A percentile compares a stretch with the other conserved stretches of the same genome.
Conservation (phyloP, 2,113 vertebrate genomes). For the Pseudorectes ferrugineus region DNA sequence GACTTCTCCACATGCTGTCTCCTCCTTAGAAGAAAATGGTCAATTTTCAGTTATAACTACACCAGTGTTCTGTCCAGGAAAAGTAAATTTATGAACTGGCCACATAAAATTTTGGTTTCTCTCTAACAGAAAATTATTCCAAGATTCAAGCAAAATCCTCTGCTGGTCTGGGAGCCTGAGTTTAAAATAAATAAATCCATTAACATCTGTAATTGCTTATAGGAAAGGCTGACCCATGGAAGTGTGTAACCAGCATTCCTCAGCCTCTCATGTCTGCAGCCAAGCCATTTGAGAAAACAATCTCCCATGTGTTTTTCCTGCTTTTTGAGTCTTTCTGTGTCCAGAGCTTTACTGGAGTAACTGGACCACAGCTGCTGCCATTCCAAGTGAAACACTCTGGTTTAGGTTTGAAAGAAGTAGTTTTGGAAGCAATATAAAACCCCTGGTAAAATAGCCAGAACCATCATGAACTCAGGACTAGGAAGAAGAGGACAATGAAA, state of each 20-base stretch:
- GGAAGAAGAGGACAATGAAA: constrained; percentile 7
- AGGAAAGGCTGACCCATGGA: constrained; percentile 43
- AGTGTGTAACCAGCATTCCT: constrained; percentile 44
- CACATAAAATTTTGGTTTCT: constrained; percentile 21
- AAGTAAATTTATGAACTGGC: constrained; percentile 11
- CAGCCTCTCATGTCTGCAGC: constrained; percentile 5
- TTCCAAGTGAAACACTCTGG: constrained; percentile 46
- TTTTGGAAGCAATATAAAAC: not conserved
- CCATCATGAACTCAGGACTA: not conserved
- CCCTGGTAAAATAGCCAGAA: not conserved
- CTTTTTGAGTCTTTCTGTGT: constrained; percentile 9
- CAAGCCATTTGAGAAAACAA: constrained; percentile 45
- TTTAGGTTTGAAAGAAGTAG: not conserved
- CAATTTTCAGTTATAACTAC: not conserved
- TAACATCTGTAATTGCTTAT: constrained; percentile 51
- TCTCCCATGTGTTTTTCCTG: constrained; percentile 5
- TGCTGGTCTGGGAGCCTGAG: constrained; percentile 1
- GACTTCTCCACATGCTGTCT: not conserved
- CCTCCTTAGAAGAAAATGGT: not conserved
- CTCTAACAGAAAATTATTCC: constrained; percentile 5
- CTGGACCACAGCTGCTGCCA: not conserved
- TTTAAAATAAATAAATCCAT: constrained; percentile 54
- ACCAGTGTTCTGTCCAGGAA: constrained; percentile 11
- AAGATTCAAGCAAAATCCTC: constrained; percentile 34
- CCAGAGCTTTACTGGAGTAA: constrained; percentile 22